A percentile compares a stretch with the other conserved stretches of the same genome.
Evolutionary conservation across 2,888 invertebrate genomes (phyloP).

Genomic region (Pseudococcus longispinus): DNA sequence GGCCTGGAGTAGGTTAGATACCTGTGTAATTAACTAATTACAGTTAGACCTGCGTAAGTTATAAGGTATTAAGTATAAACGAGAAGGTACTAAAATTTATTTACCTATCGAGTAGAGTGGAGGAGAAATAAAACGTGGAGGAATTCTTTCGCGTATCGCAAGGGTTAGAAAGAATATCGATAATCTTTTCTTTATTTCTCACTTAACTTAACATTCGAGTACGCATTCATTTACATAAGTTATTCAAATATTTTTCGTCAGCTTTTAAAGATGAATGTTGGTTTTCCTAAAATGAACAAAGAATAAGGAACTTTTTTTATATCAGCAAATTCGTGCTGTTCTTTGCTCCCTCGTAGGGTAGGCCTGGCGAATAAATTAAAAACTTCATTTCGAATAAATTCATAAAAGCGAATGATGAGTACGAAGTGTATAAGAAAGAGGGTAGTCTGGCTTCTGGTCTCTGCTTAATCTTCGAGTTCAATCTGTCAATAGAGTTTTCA

Average conservation of each 20-base stretch:
- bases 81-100: neutral
- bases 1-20: neutral
- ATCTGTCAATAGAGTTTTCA: neutral
- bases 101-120: neutral
- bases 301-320: neutral
- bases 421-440: neutral
- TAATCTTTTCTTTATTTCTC: neutral
- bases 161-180: neutral
- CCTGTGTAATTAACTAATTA: neutral
- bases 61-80: neutral
- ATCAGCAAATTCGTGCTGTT: neutral
- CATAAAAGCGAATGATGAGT: neutral
- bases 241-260: neutral
- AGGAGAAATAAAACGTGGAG: neutral
- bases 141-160: neutral
- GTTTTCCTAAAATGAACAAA: neutral
- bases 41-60: neutral
- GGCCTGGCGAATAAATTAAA: neutral
- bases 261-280: neutral
- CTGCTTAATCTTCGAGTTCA: neutral
- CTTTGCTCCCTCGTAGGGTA: neutral
- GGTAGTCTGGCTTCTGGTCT: neutral
- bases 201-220: neutral
- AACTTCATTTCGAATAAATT: constrained; percentile 5
- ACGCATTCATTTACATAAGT: neutral